phyloP scores from a whole-genome alignment of 2,797 vertebrate species.

The Tinamus major region DNA sequence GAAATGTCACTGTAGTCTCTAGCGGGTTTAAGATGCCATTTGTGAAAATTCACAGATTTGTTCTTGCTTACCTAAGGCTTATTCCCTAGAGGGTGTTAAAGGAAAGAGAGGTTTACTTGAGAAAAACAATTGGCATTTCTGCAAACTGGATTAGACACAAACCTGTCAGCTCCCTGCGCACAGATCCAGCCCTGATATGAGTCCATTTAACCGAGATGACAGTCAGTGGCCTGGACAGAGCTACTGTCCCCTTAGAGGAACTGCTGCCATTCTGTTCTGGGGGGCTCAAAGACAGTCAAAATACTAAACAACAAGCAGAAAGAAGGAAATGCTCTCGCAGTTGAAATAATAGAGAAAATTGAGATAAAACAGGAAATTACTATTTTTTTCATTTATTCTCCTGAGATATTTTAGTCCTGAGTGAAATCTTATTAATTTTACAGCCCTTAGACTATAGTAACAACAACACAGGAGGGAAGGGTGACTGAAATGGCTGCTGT shows the following conservation, averaged over 20 bases:
- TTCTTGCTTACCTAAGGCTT: neutral
- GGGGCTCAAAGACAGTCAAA: neutral
- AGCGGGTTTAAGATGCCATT: neutral
- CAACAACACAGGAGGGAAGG: neutral
- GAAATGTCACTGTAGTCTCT: conserved; percentile 48
- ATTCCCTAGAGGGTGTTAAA: neutral
- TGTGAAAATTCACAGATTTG: conserved; percentile 24
- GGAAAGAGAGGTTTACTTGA: neutral
- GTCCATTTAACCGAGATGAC: neutral
- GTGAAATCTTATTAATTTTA: neutral
- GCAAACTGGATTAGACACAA: neutral
- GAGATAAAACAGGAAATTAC: too few relatives aligned
- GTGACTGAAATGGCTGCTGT: neutral
- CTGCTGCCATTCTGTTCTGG: neutral
- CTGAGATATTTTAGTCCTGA: neutral
- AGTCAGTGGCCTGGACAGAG: neutral
- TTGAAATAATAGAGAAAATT: neutral
- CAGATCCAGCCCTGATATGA: neutral
- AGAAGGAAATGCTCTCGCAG: neutral
- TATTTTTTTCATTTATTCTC: accelerated
- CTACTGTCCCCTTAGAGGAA: neutral
- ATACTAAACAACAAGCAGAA: neutral
- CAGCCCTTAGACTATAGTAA: neutral
- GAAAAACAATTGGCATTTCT: neutral
- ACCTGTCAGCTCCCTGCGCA: neutral